A percentile compares a stretch with the other conserved stretches of the same genome.
Evolutionary conservation across 2,888 invertebrate genomes (phyloP).

Genomic region (Maniola hyperantus): DNA sequence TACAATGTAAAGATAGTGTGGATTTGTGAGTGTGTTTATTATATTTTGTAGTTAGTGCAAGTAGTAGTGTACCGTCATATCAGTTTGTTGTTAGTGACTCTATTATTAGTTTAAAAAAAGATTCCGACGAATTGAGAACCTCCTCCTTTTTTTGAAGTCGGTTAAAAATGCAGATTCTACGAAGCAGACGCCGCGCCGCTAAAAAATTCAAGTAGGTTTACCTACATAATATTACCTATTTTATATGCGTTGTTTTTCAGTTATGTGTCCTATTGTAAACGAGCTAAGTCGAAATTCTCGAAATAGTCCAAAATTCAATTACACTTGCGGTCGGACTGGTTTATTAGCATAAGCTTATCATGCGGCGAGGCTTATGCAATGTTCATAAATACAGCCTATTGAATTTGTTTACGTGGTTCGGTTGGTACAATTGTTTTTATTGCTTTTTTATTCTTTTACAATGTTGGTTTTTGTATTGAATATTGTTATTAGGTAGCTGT

Average conservation of each 20-base stretch:
- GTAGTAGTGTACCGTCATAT: no score
- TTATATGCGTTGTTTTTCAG: conserved; percentile 5
- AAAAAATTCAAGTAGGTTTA: background rate
- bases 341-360: conserved; percentile 38
- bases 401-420: conserved; percentile 16
- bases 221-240: background rate
- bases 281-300: conserved; percentile 18
- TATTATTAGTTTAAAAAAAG: no score
- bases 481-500: no score
- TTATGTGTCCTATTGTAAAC: conserved; percentile 17
- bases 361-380: conserved; percentile 26
- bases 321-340: conserved; percentile 26
- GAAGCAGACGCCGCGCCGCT: no score
- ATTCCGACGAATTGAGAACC: no score
- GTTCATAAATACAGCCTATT: conserved; percentile 28
- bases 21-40: no score
- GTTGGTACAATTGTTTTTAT: conserved; percentile 4
- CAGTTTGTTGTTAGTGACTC: no score
- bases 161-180: no score
- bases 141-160: no score
- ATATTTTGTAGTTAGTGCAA: no score
- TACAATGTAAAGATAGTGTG: no score
- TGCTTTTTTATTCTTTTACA: background rate
- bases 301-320: conserved; percentile 34
- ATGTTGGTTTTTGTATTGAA: background rate